Base-by-base conservation (phyloP, 1,140 invertebrate species). In the Psilanteris sp. region DNA sequence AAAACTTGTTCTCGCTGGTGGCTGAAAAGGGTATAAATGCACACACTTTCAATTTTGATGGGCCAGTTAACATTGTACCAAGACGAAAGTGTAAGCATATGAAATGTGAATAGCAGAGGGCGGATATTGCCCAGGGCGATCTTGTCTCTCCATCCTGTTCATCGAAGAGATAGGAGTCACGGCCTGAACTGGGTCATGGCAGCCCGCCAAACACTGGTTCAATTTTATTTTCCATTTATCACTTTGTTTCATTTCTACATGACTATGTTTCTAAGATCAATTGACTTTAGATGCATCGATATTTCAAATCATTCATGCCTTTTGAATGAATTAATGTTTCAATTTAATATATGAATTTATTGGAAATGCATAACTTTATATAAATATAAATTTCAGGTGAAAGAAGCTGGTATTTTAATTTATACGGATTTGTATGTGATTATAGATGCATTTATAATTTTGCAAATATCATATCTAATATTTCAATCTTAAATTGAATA, bases 161-260 rank as follows among this genome's bases (percentile, higher is more conserved):
- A 71, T 75, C 57, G 48, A 70, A 70, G 79, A 81, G 79, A 81
- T 73, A 70, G 79, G 81, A 82, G 72, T 64, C 54, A 79, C 43
- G 50, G 73, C 54, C 61, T 61, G 64, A 79, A 81, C 79, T 81
- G 50, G 81, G 79, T 82, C 81, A 82, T 80, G 81, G 81, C 67
- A 81, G 79, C 78, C 70, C 77, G 75, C 80, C 67, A 78, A 82
- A 82, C 73, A 71, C 68, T 55, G 48, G 57, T 72, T 81, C 76
- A 79, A 81, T 79, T 82, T 80, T 82, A 82, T 82, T 82, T 81
- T 82, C 71, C 79, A 81, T 78, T 82, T 77, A 82, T 81, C 80
- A 78, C 62, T 64, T 44, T 52, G 62, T 57, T 52, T 61, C 43
- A 52, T 16, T 54, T 75, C 32, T 24, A 29, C 36, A 41, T 11